Evolutionary conservation across 2,113 vertebrate genomes (phyloP), one percentile per base, ranked within the genome.

Genomic region (Myxocyprinus asiaticus): DNA sequence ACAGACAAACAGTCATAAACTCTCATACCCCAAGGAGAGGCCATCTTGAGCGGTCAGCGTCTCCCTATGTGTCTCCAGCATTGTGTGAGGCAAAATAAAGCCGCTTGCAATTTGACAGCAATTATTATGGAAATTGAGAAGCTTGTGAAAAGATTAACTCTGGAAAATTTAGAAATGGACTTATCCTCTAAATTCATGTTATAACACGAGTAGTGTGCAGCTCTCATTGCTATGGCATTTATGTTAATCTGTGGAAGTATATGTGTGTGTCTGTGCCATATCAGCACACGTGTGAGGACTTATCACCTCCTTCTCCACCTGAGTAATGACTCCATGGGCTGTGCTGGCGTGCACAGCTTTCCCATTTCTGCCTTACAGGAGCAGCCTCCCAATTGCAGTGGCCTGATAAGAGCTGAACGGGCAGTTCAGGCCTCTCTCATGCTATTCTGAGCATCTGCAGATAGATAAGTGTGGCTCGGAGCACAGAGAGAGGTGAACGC

Each of bases 71-170:
- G 22, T 33, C 22, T 33, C 15, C 14, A 8, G 7, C 10, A 76
- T 75, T 72, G 62, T 78, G 69, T 55, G 14, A n/a, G 61, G 58
- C 51, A 9, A 44, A 59, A 43, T 68, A 55, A 66, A 44, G 69
- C 8, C 42, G 43, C 45, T 10, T 50, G 14, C 15, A 69, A 83
- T 69, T 61, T 81, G 65, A 58, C 44, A 9, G 61, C 45, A 67
- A 66, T 83, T 78, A 70, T 76, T 83, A 56, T 77, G 64, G 51
- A 84, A 77, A 81, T 67, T 22, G 75, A 77, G 64, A 77, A 58
- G 61, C 74, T 77, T 47, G 51, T 56, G 48, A 55, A 50, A 33
- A 65, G 71, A 69, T 76, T 64, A 47, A 10, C 55, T 66, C 12
- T 72, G 22, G 22, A 33, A 33, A 33, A 72, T 63, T 43, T 56